Conservation (phyloP, 2,888 invertebrate species). For the Oxycera nigricornis region DNA sequence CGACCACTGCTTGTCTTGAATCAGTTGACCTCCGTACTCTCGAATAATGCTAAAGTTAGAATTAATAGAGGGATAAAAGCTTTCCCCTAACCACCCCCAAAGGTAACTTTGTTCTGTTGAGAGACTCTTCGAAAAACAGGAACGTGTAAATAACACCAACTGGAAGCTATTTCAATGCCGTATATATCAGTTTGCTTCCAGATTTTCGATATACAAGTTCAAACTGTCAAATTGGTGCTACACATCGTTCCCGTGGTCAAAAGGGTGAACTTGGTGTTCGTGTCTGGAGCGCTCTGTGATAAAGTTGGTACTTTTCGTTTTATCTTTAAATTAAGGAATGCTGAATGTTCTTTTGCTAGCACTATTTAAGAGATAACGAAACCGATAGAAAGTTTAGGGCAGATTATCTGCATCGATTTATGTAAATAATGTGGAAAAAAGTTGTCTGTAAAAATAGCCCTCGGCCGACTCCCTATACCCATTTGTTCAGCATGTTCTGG, state of each 20-base stretch:
- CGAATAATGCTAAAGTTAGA: no score
- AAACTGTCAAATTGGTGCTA: constrained; percentile 18
- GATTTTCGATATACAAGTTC: constrained; percentile 24
- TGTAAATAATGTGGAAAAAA: background rate
- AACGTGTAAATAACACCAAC: background rate
- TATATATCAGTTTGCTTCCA: constrained; percentile 26
- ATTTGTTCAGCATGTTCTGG: background rate
- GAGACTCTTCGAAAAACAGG: constrained; percentile 9
- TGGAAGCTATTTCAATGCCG: constrained; percentile 36
- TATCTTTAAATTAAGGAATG: background rate
- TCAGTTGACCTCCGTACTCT: no score
- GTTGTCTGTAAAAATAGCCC: background rate
- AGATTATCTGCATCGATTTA: background rate
- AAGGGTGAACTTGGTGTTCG: background rate
- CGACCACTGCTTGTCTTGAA: no score
- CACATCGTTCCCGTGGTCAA: background rate
- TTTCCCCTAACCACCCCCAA: no score
- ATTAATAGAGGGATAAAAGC: no score
- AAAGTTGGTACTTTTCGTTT: background rate
- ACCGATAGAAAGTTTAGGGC: no score
- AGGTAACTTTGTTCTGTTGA: no score
- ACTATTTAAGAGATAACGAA: background rate
- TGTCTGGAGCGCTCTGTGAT: background rate
- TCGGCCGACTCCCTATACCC: no score
- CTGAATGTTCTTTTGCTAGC: background rate